Conservation (phyloP, 2,113 vertebrate genomes). For the Chaetodon auriga region DNA sequence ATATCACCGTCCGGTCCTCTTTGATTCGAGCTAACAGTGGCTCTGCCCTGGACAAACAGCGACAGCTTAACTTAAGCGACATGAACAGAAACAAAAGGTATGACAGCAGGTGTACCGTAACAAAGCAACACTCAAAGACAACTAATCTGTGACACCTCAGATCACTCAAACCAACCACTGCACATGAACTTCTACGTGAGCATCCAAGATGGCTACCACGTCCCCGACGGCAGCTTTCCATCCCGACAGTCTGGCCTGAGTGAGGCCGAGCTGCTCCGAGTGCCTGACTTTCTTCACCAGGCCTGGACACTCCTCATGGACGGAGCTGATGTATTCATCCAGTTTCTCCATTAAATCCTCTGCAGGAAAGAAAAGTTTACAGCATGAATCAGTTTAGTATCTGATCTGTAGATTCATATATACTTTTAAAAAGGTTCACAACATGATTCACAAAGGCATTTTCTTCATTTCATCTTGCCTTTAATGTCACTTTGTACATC, state of each 20-base stretch:
- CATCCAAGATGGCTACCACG: slow-evolving; percentile 87
- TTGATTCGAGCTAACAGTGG: slow-evolving; percentile 82
- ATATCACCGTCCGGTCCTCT: slow-evolving; percentile 77
- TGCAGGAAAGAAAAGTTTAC: slow-evolving; percentile 25
- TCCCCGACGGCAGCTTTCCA: slow-evolving; percentile 81
- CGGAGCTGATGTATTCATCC: slow-evolving; percentile 65
- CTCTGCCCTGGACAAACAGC: slow-evolving; percentile 76
- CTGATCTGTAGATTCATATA: too few species aligned
- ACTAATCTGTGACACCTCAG: background rate
- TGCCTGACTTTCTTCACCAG: slow-evolving; percentile 80
- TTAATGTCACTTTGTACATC: background rate
- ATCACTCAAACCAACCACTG: slow-evolving; percentile 71
- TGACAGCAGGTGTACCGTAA: background rate
- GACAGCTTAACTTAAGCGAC: background rate
- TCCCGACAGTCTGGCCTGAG: slow-evolving; percentile 82
- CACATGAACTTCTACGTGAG: slow-evolving; percentile 86
- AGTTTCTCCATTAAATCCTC: slow-evolving; percentile 77
- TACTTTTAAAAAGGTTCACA: too few species aligned
- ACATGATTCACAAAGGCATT: too few species aligned
- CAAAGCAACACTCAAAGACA: background rate
- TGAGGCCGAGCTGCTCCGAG: slow-evolving; percentile 80
- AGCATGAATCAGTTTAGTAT: too few species aligned
- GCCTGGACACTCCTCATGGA: slow-evolving; percentile 64
- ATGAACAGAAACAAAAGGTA: background rate
- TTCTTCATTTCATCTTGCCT: too few species aligned